A percentile compares a stretch with the other conserved stretches of the same genome.
These are phyloP conservation scores for Mola mola DNA, from an alignment of 2,113 vertebrate genomes.

Conservation along the genomic window DNA sequence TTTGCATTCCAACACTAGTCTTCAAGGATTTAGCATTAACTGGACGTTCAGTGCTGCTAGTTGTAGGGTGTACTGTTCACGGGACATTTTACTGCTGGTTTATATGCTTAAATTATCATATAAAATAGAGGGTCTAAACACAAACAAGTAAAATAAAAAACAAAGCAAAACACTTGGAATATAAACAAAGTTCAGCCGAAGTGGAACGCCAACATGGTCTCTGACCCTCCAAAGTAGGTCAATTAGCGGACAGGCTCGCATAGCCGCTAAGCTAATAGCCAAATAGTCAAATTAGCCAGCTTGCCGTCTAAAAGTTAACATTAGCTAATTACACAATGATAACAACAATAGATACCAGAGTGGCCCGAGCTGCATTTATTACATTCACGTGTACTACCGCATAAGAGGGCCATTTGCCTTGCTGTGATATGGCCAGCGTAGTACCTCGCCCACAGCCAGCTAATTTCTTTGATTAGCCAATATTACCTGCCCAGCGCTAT, in stretches of 20 bases:
- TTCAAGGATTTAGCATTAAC: not conserved
- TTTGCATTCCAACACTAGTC: not conserved
- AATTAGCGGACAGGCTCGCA: slow-evolving; percentile 57
- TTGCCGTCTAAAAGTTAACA: slow-evolving; percentile 12
- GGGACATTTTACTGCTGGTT: not conserved
- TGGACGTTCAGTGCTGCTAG: not conserved
- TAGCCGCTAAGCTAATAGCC: slow-evolving; percentile 67
- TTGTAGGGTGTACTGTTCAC: not conserved
- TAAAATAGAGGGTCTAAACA: not conserved
- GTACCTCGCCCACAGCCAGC: slow-evolving; percentile 33
- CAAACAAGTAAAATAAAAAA: not conserved
- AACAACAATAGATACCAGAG: not conserved
- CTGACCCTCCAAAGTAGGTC: slow-evolving; percentile 58
- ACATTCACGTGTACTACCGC: too few species aligned
- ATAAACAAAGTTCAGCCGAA: slow-evolving; percentile 50
- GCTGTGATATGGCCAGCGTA: not conserved
- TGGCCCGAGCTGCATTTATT: not conserved
- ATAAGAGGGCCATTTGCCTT: not conserved
- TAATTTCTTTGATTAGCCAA: slow-evolving; percentile 61
- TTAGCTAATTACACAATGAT: slow-evolving; percentile 13
- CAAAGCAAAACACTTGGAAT: slow-evolving; percentile 13
- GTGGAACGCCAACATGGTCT: slow-evolving; percentile 51
- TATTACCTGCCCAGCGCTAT: slow-evolving; percentile 60
- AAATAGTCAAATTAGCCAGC: slow-evolving; percentile 72
- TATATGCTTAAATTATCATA: not conserved